These are phyloP conservation scores for Mesaphorura yosii DNA, from an alignment of 1,140 invertebrate genomes.

Conservation along the genomic window DNA sequence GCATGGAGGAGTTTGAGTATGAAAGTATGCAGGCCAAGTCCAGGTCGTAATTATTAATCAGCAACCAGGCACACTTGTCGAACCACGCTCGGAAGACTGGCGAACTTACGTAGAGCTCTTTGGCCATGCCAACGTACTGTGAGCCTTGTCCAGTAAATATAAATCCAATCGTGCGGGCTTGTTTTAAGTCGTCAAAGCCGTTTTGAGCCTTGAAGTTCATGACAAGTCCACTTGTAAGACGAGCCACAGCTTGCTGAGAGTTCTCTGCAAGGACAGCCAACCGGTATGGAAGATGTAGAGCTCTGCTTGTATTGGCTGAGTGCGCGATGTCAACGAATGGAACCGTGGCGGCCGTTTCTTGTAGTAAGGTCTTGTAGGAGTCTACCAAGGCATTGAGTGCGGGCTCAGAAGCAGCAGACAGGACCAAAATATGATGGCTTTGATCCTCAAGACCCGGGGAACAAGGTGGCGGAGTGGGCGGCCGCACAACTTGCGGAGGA, in stretches of 20 bases:
- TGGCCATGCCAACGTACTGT: conserved; percentile 19
- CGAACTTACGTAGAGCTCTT: conserved; percentile 4
- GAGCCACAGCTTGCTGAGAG: too few species aligned
- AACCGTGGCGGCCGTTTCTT: neutral
- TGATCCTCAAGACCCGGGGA: conserved; percentile 1
- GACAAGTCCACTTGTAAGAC: too few species aligned
- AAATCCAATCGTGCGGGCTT: conserved; percentile 6
- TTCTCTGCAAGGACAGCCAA: too few species aligned
- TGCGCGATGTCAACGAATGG: neutral
- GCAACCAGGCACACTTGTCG: conserved; percentile 2
- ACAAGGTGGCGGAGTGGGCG: neutral
- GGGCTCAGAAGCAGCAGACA: neutral
- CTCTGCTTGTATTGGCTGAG: neutral
- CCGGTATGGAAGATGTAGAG: too few species aligned
- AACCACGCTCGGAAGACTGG: conserved; percentile 6
- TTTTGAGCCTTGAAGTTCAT: too few species aligned
- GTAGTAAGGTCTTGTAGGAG: neutral
- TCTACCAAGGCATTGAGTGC: neutral
- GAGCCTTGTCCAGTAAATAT: conserved; percentile 21
- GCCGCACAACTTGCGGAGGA: neutral
- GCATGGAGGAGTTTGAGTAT: neutral
- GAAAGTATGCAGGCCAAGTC: neutral
- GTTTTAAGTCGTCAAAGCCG: too few species aligned
- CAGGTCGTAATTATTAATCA: neutral
- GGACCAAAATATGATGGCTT: too few species aligned